phyloP scores from a whole-genome alignment of 2,113 vertebrate species.

The Tamias sibiricus region DNA sequence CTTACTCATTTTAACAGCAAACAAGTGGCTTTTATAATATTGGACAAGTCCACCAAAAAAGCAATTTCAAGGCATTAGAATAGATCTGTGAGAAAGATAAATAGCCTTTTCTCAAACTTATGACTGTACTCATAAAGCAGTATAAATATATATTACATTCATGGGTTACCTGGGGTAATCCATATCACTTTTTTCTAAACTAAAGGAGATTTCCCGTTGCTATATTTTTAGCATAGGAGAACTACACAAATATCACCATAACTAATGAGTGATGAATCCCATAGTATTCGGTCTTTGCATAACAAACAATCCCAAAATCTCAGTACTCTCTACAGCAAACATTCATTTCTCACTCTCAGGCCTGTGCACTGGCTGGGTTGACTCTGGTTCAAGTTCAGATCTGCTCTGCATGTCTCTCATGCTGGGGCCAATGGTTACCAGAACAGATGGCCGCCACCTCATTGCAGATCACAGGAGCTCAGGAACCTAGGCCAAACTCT shows the following conservation, averaged over 20 bases:
- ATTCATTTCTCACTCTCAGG: not conserved
- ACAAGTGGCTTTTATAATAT: not conserved
- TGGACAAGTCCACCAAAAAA: not conserved
- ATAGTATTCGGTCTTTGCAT: not conserved
- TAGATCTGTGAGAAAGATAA: not conserved
- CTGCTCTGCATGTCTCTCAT: not conserved
- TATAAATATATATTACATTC: not conserved
- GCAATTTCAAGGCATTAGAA: slow-evolving; percentile 22
- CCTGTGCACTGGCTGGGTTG: not conserved
- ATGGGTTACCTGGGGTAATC: not conserved
- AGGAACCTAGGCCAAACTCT: not conserved
- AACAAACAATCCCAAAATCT: not conserved
- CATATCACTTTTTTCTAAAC: not conserved
- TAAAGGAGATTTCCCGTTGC: slow-evolving; percentile 27
- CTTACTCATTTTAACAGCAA: not conserved
- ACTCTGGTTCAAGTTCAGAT: not conserved
- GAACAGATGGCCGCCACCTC: not conserved
- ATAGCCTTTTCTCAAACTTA: slow-evolving; percentile 11
- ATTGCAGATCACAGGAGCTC: not conserved
- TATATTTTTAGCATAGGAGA: not conserved
- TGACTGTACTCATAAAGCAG: not conserved
- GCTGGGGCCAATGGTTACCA: not conserved
- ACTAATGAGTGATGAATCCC: not conserved
- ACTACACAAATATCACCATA: not conserved
- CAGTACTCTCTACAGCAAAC: not conserved